These are phyloP conservation scores for Alfaro cultratus DNA, from an alignment of 2,797 vertebrate species.

Conservation along the genomic window DNA sequence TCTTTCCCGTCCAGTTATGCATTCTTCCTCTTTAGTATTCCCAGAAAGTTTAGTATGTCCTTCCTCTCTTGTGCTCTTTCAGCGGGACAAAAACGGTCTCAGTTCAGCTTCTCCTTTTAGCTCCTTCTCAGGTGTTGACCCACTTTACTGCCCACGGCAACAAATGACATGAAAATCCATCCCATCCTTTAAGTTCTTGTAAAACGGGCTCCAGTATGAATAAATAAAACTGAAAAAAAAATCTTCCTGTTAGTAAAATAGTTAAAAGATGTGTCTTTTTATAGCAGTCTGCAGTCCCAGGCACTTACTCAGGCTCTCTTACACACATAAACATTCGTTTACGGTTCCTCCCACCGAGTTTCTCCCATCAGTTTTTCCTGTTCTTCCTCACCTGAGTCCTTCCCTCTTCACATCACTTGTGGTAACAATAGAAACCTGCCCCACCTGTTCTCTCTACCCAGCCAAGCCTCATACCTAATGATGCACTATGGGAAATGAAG, in stretches of 20 bases:
- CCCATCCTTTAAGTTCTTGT: constrained; percentile 19
- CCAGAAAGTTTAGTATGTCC: background rate
- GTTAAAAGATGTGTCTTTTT: constrained; percentile 9
- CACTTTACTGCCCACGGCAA: constrained; percentile 47
- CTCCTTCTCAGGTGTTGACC: constrained; percentile 66
- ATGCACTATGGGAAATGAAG: constrained; percentile 81
- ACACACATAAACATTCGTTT: constrained; percentile 5
- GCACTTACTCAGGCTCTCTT: constrained; percentile 15
- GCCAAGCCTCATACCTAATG: constrained; percentile 45
- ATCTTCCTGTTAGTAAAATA: background rate
- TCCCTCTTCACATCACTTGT: constrained; percentile 49
- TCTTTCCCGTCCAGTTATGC: background rate
- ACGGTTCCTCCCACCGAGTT: background rate
- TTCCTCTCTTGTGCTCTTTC: constrained; percentile 13
- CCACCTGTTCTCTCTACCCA: constrained; percentile 70
- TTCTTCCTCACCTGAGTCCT: constrained; percentile 26
- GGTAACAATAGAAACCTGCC: constrained; percentile 68
- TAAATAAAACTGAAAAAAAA: background rate
- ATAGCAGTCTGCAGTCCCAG: constrained; percentile 37
- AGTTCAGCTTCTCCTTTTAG: constrained; percentile 51
- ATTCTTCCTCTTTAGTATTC: background rate
- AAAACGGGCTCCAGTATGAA: background rate
- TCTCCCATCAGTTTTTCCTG: constrained; percentile 43
- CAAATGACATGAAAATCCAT: constrained; percentile 32
- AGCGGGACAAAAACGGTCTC: constrained; percentile 31